Evolutionary conservation across 2,888 invertebrate species (phyloP), one percentile per base, ranked within the genome.

Genomic region (Anarsia innoxiella): DNA sequence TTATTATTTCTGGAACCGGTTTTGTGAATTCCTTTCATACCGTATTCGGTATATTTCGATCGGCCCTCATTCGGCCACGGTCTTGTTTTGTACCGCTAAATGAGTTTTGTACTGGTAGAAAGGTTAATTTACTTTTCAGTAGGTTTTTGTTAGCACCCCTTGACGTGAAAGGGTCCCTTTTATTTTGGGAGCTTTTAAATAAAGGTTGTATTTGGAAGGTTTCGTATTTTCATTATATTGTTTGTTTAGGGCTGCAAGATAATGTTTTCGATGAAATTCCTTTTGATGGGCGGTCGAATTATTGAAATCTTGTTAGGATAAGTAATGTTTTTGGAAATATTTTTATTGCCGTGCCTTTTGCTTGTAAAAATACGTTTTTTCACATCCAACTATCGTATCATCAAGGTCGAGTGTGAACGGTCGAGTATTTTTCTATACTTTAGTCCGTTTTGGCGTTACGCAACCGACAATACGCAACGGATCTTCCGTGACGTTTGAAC

Each of bases 71-170:
- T 74, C 68, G 64, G 70, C 51, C 48, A 48, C 53, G 49, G 55
- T 53, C 61, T 67, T 64, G 70, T 78, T 77, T 78, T 72, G 77
- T 80, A 79, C 76, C 75, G 76, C 70, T 78, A 80, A 82, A 80
- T 80, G 79, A 79, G 75, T 77, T 80, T 72, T 69, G 64, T 60
- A 60, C n/a, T n/a, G n/a, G 51, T 61, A 62, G 59, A 65, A 67
- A 74, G 69, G 74, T 72, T 79, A 74, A 80, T 78, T 80, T 75
- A 70, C 66, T 73, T 73, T 71, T 66, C 68, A 65, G 59, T 59
- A 49, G 41, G 53, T 66, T 70, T 68, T 68, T 65, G 66, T 66
- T 62, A 51, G 47, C 53, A 27, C 49, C 51, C 55, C 53, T 53
- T 47, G 54, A 61, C 48, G 53, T 59, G 59, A 64, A 67, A 56